Base-by-base conservation (phyloP, 2,888 invertebrate genomes). In the Luperina testacea region DNA sequence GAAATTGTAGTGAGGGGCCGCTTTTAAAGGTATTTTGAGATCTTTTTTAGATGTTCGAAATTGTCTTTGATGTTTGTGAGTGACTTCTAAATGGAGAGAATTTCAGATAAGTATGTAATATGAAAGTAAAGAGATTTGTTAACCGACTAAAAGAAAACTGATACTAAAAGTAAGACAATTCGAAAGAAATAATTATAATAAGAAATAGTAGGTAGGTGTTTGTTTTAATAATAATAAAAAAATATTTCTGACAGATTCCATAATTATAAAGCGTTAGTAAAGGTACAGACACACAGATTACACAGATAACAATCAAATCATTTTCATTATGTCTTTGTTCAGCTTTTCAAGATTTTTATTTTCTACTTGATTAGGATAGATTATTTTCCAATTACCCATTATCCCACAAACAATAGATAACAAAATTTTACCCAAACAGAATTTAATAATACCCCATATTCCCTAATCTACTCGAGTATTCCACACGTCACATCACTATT, bases 401-500 rank as follows among this genome's bases (percentile, higher is more conserved):
- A 27, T 59, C 57, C 42, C 15, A 42, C 17, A 27, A 45, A 77
- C 27, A 76, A 61, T 6, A 45, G 9, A 38, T 38, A 38, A n/a
- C 27, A 57, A 24, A 67, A 53, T 77, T 79, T 42, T 0, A 32
- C 53, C 15, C 61, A 59, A 76, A 59, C 69, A 53, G 51, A 72
- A 80, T 73, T 81, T 78, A 85, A 84, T 87, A 81, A 64, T 57
- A 76, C 74, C 78, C 71, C 82, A 84, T 82, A 76, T 71, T 59
- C 83, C 75, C 72, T 83, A 81, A 84, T 84, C 77, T 81, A 71
- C 76, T 87, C 82, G 68, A 86, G 76, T 80, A 88, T 81, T 81
- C 86, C 72, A 70, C 76, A 72, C 80, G 69, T 83, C 83, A 70
- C 90, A 85, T 86, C 82, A 81, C 87, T 87, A 86, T 87, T 82